Evolutionary conservation across 2,888 invertebrate genomes (phyloP).

Genomic region (Orthosia gothica): DNA sequence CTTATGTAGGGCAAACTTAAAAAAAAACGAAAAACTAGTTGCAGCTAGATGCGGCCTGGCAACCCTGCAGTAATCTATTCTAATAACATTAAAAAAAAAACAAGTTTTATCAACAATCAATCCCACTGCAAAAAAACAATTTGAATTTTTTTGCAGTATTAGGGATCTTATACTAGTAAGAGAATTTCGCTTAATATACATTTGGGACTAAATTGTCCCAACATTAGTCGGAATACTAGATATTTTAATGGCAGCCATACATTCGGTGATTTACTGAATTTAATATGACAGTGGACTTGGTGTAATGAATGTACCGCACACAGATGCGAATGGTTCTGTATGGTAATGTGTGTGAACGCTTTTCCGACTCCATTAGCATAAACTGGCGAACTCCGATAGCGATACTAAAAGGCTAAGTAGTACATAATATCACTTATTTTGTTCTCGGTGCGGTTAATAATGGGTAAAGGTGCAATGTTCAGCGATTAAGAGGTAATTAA

Average conservation of each 20-base stretch:
- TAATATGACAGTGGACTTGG: constrained; percentile 61
- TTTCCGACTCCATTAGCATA: constrained; percentile 65
- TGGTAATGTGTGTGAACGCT: constrained; percentile 57
- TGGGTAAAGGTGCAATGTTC: constrained; percentile 26
- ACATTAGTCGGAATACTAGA: constrained; percentile 38
- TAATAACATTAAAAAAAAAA: no score
- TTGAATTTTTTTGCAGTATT: no score
- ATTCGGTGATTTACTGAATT: constrained; percentile 62
- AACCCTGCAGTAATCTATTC: no score
- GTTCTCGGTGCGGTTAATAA: constrained; percentile 47
- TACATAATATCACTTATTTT: constrained; percentile 51
- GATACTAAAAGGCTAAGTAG: constrained; percentile 55
- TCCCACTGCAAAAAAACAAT: no score
- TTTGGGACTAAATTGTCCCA: constrained; percentile 46
- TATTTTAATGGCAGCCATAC: constrained; percentile 52
- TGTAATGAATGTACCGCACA: constrained; percentile 58
- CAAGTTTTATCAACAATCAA: no score
- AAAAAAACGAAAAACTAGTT: no score
- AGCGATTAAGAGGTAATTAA: constrained; percentile 53
- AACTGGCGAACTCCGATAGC: constrained; percentile 57
- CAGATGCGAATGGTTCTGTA: constrained; percentile 43
- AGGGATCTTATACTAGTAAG: neutral
- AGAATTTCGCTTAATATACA: constrained; percentile 46
- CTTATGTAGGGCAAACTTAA: no score
- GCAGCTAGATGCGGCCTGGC: no score